phyloP scores from a whole-genome alignment of 1,140 invertebrate genomes.

The Ceratosolen fusciceps region DNA sequence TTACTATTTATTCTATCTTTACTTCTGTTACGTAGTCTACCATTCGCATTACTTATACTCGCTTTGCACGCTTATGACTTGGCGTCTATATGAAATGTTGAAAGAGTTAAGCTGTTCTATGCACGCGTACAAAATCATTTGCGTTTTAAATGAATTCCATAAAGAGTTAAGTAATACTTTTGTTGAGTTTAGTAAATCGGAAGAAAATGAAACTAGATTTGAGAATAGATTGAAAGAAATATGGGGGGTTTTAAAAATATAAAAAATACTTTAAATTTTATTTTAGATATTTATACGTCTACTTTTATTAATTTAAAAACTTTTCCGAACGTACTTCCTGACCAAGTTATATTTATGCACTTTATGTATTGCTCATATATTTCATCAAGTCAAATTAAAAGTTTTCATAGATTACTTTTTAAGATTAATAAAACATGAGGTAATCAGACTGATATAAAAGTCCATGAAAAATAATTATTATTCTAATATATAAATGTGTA shows the following conservation, averaged over 20 bases:
- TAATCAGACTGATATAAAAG: not conserved
- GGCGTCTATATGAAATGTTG: not conserved
- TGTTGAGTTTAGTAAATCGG: not conserved
- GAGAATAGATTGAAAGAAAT: not conserved
- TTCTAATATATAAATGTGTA: no score
- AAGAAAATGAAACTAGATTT: not conserved
- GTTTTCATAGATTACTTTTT: not conserved
- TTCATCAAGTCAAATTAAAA: not conserved
- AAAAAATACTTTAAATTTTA: not conserved
- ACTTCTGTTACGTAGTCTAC: not conserved
- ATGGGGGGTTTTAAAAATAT: not conserved
- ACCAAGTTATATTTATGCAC: not conserved
- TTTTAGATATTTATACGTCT: not conserved
- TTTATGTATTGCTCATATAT: not conserved
- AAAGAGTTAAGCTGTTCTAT: slow-evolving; percentile 6
- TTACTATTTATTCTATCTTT: slow-evolving; percentile 13
- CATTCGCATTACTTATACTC: not conserved
- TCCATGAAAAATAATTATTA: not conserved
- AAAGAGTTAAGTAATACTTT: slow-evolving; percentile 12
- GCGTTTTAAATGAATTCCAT: slow-evolving; percentile 18
- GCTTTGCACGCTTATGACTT: not conserved
- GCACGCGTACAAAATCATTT: slow-evolving; percentile 9
- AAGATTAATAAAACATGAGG: not conserved
- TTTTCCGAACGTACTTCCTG: not conserved
- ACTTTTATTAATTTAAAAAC: not conserved